Evolutionary conservation across 2,113 vertebrate genomes (phyloP).

Genomic region (Dicerorhinus sumatrensis): DNA sequence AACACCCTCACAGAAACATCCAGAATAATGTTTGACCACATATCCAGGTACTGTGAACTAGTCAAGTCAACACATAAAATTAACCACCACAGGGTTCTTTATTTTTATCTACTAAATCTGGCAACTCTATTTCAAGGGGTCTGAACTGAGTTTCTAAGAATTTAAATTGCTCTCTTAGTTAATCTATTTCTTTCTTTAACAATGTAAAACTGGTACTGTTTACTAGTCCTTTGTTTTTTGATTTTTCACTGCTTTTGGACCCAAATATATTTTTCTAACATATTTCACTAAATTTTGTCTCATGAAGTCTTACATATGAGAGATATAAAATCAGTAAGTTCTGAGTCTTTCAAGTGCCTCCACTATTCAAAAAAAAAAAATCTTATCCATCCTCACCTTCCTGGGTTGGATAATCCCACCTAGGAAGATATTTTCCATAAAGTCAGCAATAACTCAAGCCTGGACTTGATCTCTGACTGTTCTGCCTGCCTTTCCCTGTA

Average conservation of each 20-base stretch:
- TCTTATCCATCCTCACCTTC: neutral
- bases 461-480: neutral
- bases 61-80: neutral
- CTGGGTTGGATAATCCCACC: neutral
- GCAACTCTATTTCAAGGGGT: neutral
- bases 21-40: neutral
- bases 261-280: neutral
- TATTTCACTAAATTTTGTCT: neutral
- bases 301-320: neutral
- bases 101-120: conserved; percentile 18
- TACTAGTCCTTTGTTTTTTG: neutral
- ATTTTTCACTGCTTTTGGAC: neutral
- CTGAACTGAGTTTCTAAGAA: neutral
- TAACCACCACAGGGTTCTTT: neutral
- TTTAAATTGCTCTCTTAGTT: neutral
- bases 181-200: neutral
- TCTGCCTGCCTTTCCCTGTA: neutral
- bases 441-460: neutral
- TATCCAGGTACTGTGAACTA: neutral
- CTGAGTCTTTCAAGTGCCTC: neutral
- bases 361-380: neutral
- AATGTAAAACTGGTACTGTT: neutral
- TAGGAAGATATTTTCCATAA: neutral
- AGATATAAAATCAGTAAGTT: neutral
- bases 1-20: neutral